Percentiles rank a stretch among this genome's conserved stretches.
phyloP scores from a whole-genome alignment of 2,888 invertebrate genomes.

The Pristionchus japonicus region DNA sequence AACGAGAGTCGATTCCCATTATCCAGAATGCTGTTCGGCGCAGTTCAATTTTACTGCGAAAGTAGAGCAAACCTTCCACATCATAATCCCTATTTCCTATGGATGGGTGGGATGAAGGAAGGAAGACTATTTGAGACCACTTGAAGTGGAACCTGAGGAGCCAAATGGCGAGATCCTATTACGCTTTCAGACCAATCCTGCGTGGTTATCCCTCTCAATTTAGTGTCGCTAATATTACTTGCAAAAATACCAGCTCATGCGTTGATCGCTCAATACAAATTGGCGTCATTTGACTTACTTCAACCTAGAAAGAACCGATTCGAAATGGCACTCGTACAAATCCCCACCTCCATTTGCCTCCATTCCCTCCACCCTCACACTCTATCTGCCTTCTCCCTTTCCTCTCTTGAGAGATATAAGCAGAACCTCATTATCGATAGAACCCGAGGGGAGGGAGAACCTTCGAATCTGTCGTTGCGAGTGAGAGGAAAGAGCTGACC shows the following conservation, averaged over 20 bases:
- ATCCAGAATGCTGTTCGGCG: background rate
- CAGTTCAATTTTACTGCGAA: too few relatives aligned
- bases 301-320: background rate
- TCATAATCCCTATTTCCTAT: too few relatives aligned
- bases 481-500: background rate
- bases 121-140: background rate
- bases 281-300: background rate
- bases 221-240: background rate
- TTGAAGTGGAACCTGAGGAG: background rate
- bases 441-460: background rate
- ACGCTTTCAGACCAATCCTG: background rate
- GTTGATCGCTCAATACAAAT: background rate
- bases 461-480: background rate
- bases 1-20: background rate
- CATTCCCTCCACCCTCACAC: background rate
- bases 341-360: too few relatives aligned
- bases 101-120: too few relatives aligned
- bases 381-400: background rate
- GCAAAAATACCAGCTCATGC: background rate
- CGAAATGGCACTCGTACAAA: background rate
- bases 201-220: background rate
- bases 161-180: too few relatives aligned
- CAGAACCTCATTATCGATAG: conserved; percentile 28
- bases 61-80: too few relatives aligned
- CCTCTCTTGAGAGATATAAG: background rate